Conservation (phyloP, 2,113 vertebrate genomes). For the Protobothrops mucrosquamatus region DNA sequence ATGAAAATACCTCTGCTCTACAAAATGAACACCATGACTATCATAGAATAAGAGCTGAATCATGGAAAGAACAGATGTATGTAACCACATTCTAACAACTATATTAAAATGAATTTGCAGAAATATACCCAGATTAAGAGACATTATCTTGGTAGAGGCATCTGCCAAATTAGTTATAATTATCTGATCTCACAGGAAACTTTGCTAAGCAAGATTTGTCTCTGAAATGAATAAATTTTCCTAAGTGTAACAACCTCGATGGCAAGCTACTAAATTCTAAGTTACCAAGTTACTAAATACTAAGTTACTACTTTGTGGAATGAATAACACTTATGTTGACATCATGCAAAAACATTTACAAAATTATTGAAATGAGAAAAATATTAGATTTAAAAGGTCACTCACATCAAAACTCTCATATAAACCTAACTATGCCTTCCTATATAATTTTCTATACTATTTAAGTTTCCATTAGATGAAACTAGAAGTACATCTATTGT, state of each 20-base stretch:
- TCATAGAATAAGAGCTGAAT: not conserved
- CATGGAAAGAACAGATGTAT: not conserved
- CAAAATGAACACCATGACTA: not conserved
- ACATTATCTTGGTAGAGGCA: not conserved
- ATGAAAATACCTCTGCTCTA: not conserved
- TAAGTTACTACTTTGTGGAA: not conserved
- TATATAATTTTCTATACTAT: not conserved
- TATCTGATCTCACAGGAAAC: not conserved
- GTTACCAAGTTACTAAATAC: not conserved
- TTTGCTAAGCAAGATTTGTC: not conserved
- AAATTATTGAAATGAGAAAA: not conserved
- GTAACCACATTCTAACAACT: not conserved
- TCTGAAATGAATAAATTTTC: not conserved
- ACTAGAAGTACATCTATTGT: not conserved
- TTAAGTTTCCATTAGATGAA: not conserved
- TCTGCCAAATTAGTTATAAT: not conserved
- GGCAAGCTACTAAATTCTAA: not conserved
- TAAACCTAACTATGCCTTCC: not conserved
- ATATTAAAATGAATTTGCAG: not conserved
- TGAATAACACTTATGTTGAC: not conserved
- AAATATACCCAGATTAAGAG: not conserved
- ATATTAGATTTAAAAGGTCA: not conserved
- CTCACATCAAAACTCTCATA: not conserved
- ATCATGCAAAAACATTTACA: not conserved
- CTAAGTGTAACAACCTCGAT: not conserved